Evolutionary conservation across 2,113 vertebrate genomes (phyloP).

Genomic region (Mesoclemmys tuberculata): DNA sequence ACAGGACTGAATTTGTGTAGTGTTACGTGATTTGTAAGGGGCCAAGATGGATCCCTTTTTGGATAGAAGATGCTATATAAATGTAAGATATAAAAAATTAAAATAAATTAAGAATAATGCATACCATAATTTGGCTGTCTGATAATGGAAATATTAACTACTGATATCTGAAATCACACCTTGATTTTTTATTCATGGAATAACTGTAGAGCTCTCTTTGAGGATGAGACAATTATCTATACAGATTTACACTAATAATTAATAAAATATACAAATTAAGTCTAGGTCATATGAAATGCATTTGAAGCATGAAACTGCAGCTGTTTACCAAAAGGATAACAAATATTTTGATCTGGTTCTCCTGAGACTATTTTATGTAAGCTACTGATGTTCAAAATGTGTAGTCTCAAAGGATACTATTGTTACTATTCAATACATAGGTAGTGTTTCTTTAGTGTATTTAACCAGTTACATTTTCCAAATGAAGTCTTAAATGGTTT

Average conservation of each 20-base stretch:
- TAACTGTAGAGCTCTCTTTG: background rate
- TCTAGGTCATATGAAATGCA: background rate
- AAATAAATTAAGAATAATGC: background rate
- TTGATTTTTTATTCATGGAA: background rate
- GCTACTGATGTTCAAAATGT: background rate
- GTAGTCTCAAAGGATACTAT: background rate
- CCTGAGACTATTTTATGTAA: background rate
- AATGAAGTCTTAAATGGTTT: background rate
- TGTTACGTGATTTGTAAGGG: background rate
- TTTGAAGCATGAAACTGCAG: background rate
- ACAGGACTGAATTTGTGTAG: background rate
- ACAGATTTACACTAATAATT: background rate
- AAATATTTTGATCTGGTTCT: background rate
- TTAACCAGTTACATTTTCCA: background rate
- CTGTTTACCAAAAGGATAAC: background rate
- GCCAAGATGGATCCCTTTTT: background rate
- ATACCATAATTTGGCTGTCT: background rate
- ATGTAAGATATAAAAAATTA: background rate
- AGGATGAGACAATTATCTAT: background rate
- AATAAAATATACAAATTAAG: background rate
- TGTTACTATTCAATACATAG: background rate
- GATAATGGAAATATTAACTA: background rate
- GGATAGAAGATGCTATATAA: background rate
- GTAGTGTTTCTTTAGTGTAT: background rate
- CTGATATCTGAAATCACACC: background rate